These are phyloP conservation scores for Paelopatides confundens DNA, from an alignment of 53 echinoderm and acorn worm species.

Conservation along the genomic window DNA sequence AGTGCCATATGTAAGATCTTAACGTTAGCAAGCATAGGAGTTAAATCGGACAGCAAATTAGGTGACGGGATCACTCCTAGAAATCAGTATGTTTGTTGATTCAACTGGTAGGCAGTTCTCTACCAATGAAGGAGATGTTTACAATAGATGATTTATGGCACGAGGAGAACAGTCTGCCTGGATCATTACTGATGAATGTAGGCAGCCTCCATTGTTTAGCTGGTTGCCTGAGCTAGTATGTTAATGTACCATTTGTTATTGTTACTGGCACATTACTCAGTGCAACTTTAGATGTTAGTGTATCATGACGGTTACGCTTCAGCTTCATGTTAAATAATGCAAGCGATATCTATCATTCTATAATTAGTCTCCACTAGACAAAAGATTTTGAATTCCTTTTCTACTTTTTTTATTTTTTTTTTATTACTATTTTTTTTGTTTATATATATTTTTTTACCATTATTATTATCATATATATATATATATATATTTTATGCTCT, in stretches of 20 bases:
- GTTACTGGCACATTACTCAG: slow-evolving; percentile 26
- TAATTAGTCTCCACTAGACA: not conserved
- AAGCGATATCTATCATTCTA: slow-evolving; percentile 21
- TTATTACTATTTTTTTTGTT: not conserved
- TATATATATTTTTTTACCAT: no score
- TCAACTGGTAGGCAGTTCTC: slow-evolving; percentile 6
- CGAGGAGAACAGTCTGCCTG: not conserved
- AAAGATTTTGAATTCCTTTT: not conserved
- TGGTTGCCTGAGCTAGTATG: not conserved
- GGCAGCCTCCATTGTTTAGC: not conserved
- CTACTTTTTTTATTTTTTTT: not conserved
- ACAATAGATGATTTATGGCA: not conserved
- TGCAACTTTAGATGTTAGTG: not conserved
- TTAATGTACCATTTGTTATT: slow-evolving; percentile 40
- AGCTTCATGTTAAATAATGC: slow-evolving; percentile 23
- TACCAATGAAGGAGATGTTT: not conserved
- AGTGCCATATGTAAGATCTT: no score
- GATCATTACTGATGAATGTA: not conserved
- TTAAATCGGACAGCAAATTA: not conserved
- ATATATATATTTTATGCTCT: no score
- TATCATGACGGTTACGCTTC: slow-evolving; percentile 17
- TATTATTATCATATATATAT: not conserved
- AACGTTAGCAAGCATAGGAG: no score
- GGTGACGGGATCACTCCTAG: not conserved
- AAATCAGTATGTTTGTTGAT: slow-evolving; percentile 13